Evolutionary conservation across 2,888 invertebrate genomes (phyloP).

Genomic region (Timema cristinae): DNA sequence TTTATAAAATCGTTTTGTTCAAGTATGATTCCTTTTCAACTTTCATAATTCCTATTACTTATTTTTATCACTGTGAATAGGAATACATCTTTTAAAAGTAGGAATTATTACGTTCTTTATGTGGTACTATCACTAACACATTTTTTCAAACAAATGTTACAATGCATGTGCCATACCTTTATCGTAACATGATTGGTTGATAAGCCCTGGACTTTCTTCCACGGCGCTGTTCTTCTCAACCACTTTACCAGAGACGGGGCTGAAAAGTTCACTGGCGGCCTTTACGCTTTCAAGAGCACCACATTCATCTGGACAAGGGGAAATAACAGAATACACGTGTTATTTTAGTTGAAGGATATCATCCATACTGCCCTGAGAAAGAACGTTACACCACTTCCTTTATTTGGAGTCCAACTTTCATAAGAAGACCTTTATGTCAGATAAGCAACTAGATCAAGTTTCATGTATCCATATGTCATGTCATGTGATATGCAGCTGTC

Average conservation of each 20-base stretch:
- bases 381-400: too few relatives aligned
- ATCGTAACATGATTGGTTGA: slow-evolving; percentile 88
- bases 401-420: too few relatives aligned
- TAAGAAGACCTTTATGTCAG: too few relatives aligned
- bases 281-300: slow-evolving; percentile 98
- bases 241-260: slow-evolving; percentile 85
- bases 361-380: too few relatives aligned
- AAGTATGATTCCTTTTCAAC: too few relatives aligned
- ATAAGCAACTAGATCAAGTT: too few relatives aligned
- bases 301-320: slow-evolving; percentile 67
- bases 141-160: not conserved
- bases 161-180: slow-evolving; percentile 56
- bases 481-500: too few relatives aligned
- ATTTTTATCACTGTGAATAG: not conserved
- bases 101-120: not conserved
- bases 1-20: too few relatives aligned
- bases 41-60: not conserved
- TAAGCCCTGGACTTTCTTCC: slow-evolving; percentile 78
- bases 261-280: slow-evolving; percentile 95
- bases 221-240: slow-evolving; percentile 76
- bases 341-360: too few relatives aligned
- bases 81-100: not conserved
- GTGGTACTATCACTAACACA: not conserved
- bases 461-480: too few relatives aligned
- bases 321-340: too few relatives aligned